Conservation (phyloP, 2,888 invertebrate species). For the Melanargia galathea region DNA sequence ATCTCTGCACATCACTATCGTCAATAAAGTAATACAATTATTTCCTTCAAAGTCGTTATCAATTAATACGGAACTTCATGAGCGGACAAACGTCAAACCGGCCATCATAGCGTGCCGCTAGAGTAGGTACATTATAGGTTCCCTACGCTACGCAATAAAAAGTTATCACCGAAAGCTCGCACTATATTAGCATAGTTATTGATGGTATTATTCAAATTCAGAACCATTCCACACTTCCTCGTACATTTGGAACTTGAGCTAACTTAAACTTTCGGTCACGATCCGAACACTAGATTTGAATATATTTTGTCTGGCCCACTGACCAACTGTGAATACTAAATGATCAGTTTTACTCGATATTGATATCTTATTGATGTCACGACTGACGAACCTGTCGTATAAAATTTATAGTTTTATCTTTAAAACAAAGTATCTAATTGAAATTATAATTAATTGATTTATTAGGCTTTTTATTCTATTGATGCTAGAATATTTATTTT, state of each 20-base stretch:
- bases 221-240: constrained; percentile 12
- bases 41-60: no score
- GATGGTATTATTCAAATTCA: constrained; percentile 28
- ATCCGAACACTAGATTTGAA: constrained; percentile 33
- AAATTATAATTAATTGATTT: no score
- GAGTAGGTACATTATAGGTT: no score
- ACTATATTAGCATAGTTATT: constrained; percentile 5
- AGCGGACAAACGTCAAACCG: no score
- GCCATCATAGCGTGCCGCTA: no score
- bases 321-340: constrained; percentile 31
- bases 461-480: no score
- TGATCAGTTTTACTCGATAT: constrained; percentile 21
- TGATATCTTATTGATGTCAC: neutral
- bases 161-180: constrained; percentile 11
- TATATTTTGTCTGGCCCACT: constrained; percentile 32
- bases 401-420: neutral
- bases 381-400: neutral
- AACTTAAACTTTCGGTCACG: constrained; percentile 36
- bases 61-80: no score
- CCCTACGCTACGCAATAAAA: constrained; percentile 8
- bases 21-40: no score
- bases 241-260: neutral
- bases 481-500: no score
- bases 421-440: no score
- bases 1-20: no score